Conservation (phyloP, 2,888 invertebrate genomes). For the Encarsia formosa region DNA sequence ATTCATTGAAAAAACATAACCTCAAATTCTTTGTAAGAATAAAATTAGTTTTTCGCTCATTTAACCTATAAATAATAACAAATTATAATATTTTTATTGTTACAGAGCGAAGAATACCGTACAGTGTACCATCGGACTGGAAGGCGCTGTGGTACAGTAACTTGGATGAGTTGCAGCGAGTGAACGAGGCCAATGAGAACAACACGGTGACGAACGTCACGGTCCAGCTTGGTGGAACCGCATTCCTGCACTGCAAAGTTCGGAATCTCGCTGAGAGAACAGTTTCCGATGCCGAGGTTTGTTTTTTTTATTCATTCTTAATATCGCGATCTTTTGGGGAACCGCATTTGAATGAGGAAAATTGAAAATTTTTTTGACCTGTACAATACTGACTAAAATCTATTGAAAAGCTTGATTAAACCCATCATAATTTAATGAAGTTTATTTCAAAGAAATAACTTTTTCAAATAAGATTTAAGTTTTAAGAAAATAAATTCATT, state of each 20-base stretch:
- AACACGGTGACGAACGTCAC: slow-evolving; percentile 73
- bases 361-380: neutral
- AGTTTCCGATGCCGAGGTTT: slow-evolving; percentile 54
- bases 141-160: slow-evolving; percentile 49
- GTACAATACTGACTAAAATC: too few species aligned
- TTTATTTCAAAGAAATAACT: too few species aligned
- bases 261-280: slow-evolving; percentile 71
- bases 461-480: too few species aligned
- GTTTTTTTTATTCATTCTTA: slow-evolving; percentile 19
- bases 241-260: slow-evolving; percentile 77
- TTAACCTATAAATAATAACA: too few species aligned
- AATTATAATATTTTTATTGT: slow-evolving; percentile 19
- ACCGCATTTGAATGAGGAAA: neutral
- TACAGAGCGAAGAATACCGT: slow-evolving; percentile 48
- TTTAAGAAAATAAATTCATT: too few species aligned
- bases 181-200: slow-evolving; percentile 60
- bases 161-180: slow-evolving; percentile 48
- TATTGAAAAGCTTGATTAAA: too few species aligned
- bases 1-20: too few species aligned
- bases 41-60: too few species aligned
- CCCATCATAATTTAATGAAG: too few species aligned
- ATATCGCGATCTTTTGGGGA: too few species aligned
- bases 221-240: slow-evolving; percentile 72
- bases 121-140: slow-evolving; percentile 49
- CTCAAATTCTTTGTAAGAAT: too few species aligned